Evolutionary conservation across 2,888 invertebrate species (phyloP).

Genomic region (Mylabris sibirica): DNA sequence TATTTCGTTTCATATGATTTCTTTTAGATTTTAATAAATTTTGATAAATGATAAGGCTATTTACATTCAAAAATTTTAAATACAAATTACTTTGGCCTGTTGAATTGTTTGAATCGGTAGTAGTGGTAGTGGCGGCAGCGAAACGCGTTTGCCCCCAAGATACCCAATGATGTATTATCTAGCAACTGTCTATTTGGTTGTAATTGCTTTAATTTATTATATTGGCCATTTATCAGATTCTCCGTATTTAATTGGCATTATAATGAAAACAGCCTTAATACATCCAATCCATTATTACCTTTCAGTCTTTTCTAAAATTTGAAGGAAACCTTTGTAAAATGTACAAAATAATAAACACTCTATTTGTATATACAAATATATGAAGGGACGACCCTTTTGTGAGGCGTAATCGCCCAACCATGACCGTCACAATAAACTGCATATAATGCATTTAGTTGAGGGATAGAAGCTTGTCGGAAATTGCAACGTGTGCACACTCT

Average conservation of each 20-base stretch:
- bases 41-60: constrained; percentile 2
- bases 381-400: not conserved
- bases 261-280: constrained; percentile 19
- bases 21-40: not conserved
- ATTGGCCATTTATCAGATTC: constrained; percentile 21
- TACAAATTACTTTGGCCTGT: not conserved
- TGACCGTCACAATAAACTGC: constrained; percentile 18
- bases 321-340: not conserved
- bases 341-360: not conserved
- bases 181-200: constrained; percentile 9
- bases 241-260: constrained; percentile 9
- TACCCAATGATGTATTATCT: constrained; percentile 7
- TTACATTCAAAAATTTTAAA: not conserved
- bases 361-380: not conserved
- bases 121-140: not conserved
- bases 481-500: constrained; percentile 9
- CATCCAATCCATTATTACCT: not conserved
- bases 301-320: not conserved
- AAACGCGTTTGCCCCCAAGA: not conserved
- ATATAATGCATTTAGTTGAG: constrained; percentile 13
- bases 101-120: not conserved
- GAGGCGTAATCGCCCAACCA: not conserved
- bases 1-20: too few relatives aligned
- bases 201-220: constrained; percentile 18
- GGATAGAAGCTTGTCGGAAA: constrained; percentile 10